Conservation (phyloP, 2,113 vertebrate species). For the Onychorhynchus coronatus region DNA sequence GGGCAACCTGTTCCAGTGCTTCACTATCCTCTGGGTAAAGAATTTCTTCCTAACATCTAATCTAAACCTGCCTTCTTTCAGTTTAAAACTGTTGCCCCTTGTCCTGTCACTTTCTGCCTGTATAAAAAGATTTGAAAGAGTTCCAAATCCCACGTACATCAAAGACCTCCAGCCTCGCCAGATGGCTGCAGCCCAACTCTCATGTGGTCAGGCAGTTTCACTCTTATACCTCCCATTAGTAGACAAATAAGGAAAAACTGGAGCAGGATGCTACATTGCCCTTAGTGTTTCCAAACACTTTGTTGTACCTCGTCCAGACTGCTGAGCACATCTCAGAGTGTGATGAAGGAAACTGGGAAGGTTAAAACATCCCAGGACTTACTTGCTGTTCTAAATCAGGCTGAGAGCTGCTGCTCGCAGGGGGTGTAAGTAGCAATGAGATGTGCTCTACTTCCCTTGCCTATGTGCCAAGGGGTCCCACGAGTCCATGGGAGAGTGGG, state of each 20-base stretch:
- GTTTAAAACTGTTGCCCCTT: background rate
- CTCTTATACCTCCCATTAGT: background rate
- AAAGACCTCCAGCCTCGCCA: background rate
- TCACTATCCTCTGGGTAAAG: background rate
- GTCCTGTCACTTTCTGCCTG: background rate
- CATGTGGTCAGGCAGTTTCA: background rate
- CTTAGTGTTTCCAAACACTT: background rate
- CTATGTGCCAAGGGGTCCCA: background rate
- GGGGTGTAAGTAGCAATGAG: accelerated
- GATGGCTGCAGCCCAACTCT: background rate
- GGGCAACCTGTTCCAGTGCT: background rate
- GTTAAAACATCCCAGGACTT: background rate
- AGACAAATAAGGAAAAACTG: background rate
- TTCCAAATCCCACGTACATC: background rate
- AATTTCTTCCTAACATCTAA: background rate
- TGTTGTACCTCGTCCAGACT: background rate
- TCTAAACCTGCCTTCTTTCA: background rate
- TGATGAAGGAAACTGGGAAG: background rate
- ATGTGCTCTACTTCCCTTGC: background rate
- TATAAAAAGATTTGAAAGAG: background rate
- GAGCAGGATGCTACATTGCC: background rate
- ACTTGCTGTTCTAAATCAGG: background rate
- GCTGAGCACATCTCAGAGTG: background rate
- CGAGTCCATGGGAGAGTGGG: background rate
- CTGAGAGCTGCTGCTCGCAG: background rate